A percentile compares a stretch with the other conserved stretches of the same genome.
Conservation (phyloP, 2,113 vertebrate species). For the Podilymbus podiceps region DNA sequence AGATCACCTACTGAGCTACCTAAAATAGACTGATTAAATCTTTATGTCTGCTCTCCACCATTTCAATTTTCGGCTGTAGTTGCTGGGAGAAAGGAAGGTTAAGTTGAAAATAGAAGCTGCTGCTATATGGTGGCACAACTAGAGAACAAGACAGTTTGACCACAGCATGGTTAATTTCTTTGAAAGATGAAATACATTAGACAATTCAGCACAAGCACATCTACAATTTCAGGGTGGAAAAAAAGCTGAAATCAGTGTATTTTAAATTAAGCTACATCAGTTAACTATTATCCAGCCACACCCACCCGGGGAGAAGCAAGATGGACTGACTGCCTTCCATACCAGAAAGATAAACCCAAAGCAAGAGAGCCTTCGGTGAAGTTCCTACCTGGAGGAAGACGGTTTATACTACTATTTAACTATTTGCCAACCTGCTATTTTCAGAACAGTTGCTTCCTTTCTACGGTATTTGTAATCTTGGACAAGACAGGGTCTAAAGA, state of each 20-base stretch:
- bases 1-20: neutral
- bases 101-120: neutral
- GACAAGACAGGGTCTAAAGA: neutral
- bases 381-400: neutral
- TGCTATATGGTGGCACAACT: neutral
- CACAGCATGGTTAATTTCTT: neutral
- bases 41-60: neutral
- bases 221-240: neutral
- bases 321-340: neutral
- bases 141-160: neutral
- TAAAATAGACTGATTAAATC: neutral
- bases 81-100: constrained; percentile 30
- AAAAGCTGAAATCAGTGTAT: neutral
- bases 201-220: neutral
- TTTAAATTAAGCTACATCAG: neutral
- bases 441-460: neutral
- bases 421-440: neutral
- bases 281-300: neutral
- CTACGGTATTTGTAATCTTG: neutral
- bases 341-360: neutral
- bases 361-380: neutral
- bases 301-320: neutral
- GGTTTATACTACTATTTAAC: neutral
- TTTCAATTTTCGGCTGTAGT: neutral
- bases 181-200: neutral